Conservation (phyloP, 2,797 vertebrate genomes). For the Cercopithecus hamlyni region DNA sequence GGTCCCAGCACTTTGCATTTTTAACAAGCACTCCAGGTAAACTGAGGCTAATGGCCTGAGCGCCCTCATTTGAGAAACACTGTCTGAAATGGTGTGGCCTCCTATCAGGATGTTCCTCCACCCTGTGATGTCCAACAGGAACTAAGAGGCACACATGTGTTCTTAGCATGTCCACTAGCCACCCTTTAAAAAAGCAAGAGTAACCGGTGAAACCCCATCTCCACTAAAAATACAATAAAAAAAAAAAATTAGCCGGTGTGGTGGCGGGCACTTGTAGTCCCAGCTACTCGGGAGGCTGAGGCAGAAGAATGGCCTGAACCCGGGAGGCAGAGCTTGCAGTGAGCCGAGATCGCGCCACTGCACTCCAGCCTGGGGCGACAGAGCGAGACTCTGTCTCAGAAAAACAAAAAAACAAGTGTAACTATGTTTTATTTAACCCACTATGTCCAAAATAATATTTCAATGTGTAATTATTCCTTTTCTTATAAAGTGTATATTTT, state of each 20-base stretch:
- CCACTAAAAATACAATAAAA: too few species aligned
- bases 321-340: too few species aligned
- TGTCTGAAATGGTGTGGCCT: neutral
- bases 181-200: neutral
- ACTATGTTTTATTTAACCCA: neutral
- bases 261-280: too few species aligned
- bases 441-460: neutral
- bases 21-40: neutral
- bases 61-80: neutral
- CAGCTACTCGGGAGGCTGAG: too few species aligned
- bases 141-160: neutral
- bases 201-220: too few species aligned
- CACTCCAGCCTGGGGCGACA: too few species aligned
- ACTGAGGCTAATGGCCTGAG: neutral
- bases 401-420: neutral
- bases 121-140: neutral
- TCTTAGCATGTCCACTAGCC: neutral
- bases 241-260: too few species aligned
- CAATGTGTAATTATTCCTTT: neutral
- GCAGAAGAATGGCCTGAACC: too few species aligned
- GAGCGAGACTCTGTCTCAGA: too few species aligned
- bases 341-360: too few species aligned
- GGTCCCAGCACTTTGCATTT: neutral
- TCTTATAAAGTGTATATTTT: neutral
- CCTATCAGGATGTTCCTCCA: neutral